Evolutionary conservation across 1,140 invertebrate genomes (phyloP), one percentile per base, ranked within the genome.

Genomic region (Tachypleus tridentatus): DNA sequence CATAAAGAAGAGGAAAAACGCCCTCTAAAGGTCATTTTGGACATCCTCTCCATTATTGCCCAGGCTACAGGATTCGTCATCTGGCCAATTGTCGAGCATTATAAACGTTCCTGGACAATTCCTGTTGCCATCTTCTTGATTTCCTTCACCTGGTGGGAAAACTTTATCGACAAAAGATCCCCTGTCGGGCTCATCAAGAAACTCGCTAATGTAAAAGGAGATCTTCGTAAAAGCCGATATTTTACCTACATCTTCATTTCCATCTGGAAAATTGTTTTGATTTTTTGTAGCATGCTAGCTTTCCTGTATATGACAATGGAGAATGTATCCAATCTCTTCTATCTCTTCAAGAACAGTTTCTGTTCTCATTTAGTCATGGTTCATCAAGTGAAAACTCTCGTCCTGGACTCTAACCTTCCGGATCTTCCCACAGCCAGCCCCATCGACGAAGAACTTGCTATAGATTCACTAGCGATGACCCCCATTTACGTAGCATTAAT

Each of bases 81-180:
- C 4, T 94, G 91, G 89, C 90, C 89, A 51, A 56, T 59, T 11
- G 10, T 58, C 10, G 53, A 90, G 70, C 58, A 29, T 49, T 8
- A 65, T 56, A 52, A 57, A 57, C 53, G 53, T 5, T 71, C 89
- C 48, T 95, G 89, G 89, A 80, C 92, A 5, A 87, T 95, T 62
- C 92, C 93, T 0, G 76, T 91, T 0, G 80, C 90, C 1, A 81
- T 92, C 5, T 77, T 96, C 53, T 82, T 93, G 57, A 87, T 93
- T 56, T 97, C 93, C 4, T 83, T 91, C 50, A 88, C 90, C 49
- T 97, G 92, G 89, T 97, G 94, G 94, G 94, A 97, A 78, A 98
- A 97, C 78, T 98, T 91, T 73, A 89, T 93, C 0, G 88, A 89
- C 49, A 82, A 83, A 68, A 83, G 88, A 63, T 92, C 61, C 5